Base-by-base conservation (phyloP, 2,797 vertebrate genomes). In the Anabas testudineus region DNA sequence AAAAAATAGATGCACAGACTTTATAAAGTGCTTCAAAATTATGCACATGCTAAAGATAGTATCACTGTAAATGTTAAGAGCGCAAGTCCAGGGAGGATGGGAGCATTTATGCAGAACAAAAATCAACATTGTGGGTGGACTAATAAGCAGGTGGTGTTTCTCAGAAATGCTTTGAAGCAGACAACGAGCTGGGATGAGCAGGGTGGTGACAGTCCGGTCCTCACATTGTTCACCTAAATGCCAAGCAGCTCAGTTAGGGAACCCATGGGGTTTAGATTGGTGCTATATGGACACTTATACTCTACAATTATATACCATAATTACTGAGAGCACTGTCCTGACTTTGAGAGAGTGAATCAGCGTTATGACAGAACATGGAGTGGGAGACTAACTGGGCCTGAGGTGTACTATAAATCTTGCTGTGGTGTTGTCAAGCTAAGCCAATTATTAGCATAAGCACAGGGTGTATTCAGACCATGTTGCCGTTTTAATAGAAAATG, bases 361-460 rank as follows among this genome's bases (percentile, higher is more conserved):
- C 56, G n/a, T 43, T 58, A n/a, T 63, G 21, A 62, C 61, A 64
- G 54, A 73, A 81, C 78, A 41, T 75, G 54, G 53, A 77, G 49
- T 52, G 8, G 55, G 57, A 60, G 54, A 47, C 59, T 39, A 63
- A 46, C 62, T 30, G 26, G 36, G 63, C 7, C 56, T 53, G 59
- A 77, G 63, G 67, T 75, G 63, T 64, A 84, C 30, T 32, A 30
- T 32, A 14, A 80, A 76, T 76, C 65, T 78, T 39, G 63, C 53
- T 74, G 67, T 57, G 57, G 53, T 21, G 60, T 60, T 61, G 56
- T 39, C 51, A 34, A 61, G 58, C 49, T 56, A 52, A 71, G 62
- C 52, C 57, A 71, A 76, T 90, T 78, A 91, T 89, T 87, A 80
- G 60, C 77, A 66, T 48, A 52, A 86, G 60, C 59, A 12, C 45